Base-by-base conservation (phyloP, 2,797 vertebrate species). In the Pseudochirops corinnae region DNA sequence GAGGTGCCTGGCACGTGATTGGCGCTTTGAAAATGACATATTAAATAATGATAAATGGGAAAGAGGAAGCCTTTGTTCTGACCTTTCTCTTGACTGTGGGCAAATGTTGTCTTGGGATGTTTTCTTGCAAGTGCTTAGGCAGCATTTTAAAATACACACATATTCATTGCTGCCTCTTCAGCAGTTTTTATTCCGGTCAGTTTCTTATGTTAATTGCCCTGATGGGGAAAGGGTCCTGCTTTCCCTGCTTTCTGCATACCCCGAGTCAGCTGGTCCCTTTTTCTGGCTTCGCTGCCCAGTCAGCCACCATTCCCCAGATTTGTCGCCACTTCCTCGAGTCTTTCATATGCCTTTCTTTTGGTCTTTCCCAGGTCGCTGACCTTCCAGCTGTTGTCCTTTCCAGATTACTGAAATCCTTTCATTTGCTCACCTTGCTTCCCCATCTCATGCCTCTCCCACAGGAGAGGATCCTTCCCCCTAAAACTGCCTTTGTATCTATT, bases 51-150 rank as follows among this genome's bases (percentile, higher is more conserved):
- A 82, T 21, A 28, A 55, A 9, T 1, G 82, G 39, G 29, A 9
- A 50, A 55, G 16, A 92, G 28, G n/a, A 26, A 46, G 39, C 3
- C 18, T 0, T 96, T 62, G 18, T 56, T 11, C 7, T 12, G 26
- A 16, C 46, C 52, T 55, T 95, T 29, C 3, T 3, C 46, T 55
- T 93, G 60, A 14, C 50, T 90, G 1, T 67, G 33, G 28, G 57
- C 33, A 18, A 46, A 11, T 56, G n/a, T 46, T 5, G 90, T 2
- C 74, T 90, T n/a, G 60, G 55, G 21, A 16, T 92, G 4, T 95
- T 94, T 92, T n/a, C 60, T 57, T 96, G 91, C 53, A 5, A 56
- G 29, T 26, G 74, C 74, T 82, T 82, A 46, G 74, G 39, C 24
- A 9, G 74, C 18, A 3, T 82, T 82, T 82, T 3, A 82, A 67